Evolutionary conservation across 2,888 invertebrate genomes (phyloP), one percentile per base, ranked within the genome.

Genomic region (Habrosyne pyritoides): DNA sequence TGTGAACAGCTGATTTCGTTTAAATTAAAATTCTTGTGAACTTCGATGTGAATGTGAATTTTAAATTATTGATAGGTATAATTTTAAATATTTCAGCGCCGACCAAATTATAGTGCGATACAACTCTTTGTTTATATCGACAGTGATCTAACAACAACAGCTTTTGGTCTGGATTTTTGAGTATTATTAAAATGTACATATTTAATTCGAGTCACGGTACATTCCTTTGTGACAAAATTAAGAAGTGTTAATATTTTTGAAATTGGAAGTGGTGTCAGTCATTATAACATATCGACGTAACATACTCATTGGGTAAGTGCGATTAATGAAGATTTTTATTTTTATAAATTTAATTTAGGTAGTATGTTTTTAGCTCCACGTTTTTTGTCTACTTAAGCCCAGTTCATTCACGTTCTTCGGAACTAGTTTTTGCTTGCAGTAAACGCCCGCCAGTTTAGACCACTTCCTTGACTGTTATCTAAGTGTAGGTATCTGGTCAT

Each of bases 1-100:
- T 86, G 85, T 86, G 79, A 88, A 84, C 86, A 89, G 86, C 87
- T 88, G 88, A 83, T 86, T 75, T 66, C 52, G 46, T 61, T 60
- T 42, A 57, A 63, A 59, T 64, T 56, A 57, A 63, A 65, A 66
- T 66, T 64, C 53, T 61, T 65, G 74, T 77, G 71, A 68, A 69
- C 51, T 62, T 62, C 61, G 49, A 65, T 61, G 73, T 72, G 73
- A 52, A 54, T 63, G 67, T 73, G 67, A 10, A 46, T 56, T 53
- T 26, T 18, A 42, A 18, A 42, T 42, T 14, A 22, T 51, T 56
- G n/a, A n/a, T 33, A 33, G n/a, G n/a, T n/a, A n/a, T n/a, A n/a
- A 33, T 49, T 55, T 52, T 33, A 48, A 46, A 56, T 49, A 47
- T 56, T 53, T 56, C 51, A 63, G 52, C 56, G 47, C 61, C 56